phyloP scores from a whole-genome alignment of 2,797 vertebrate genomes.

The Hypotaenidia philippensis region DNA sequence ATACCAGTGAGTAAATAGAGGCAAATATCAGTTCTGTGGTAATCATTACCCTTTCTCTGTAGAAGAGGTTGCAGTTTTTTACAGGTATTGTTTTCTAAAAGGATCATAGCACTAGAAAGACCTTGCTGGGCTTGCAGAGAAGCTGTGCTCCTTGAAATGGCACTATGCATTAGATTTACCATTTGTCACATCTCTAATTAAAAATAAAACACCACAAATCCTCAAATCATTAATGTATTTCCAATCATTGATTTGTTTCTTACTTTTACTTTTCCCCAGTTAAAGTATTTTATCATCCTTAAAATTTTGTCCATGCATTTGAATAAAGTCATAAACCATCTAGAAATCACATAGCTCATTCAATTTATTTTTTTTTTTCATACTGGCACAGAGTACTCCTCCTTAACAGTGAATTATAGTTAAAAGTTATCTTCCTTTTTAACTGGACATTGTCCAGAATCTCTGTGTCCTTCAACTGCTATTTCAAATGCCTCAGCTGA shows the following conservation, averaged over 20 bases:
- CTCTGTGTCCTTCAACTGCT: slow-evolving; percentile 64
- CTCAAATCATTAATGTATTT: neutral
- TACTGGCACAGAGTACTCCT: neutral
- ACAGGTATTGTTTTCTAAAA: neutral
- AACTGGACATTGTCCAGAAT: slow-evolving; percentile 28
- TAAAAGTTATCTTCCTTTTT: slow-evolving; percentile 21
- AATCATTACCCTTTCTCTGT: neutral
- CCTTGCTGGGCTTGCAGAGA: neutral
- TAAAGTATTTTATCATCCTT: neutral
- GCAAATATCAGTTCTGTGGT: neutral
- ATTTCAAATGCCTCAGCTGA: slow-evolving; percentile 60
- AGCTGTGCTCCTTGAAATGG: neutral
- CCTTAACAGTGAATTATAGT: neutral
- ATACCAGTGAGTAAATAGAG: neutral
- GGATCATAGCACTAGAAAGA: neutral
- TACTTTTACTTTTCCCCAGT: neutral
- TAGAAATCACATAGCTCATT: neutral
- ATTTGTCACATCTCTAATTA: slow-evolving; percentile 2
- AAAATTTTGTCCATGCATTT: neutral
- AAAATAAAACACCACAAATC: neutral
- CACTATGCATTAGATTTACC: neutral
- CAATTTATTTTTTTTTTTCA: neutral
- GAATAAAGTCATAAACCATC: neutral
- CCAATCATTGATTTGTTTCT: neutral
- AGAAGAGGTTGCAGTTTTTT: neutral